Percentiles rank a stretch among this genome's conserved stretches.
Evolutionary conservation across 1,140 invertebrate species (phyloP).

Genomic region (Monochamus saltuarius): DNA sequence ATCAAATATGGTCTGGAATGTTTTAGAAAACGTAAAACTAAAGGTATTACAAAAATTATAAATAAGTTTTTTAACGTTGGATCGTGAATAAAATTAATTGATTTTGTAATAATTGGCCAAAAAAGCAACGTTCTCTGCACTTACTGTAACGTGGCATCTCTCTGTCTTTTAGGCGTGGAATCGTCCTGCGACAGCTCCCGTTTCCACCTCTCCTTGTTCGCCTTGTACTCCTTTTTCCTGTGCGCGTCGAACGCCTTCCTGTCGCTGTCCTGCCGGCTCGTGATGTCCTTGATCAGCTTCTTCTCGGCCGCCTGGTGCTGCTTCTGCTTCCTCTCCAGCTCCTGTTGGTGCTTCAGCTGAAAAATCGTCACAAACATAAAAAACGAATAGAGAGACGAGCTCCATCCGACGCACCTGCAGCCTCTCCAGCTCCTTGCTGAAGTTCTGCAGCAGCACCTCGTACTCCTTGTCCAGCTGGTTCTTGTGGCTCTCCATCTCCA

Average conservation of each 20-base stretch:
- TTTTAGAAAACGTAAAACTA: too few relatives aligned
- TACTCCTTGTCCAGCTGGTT: slow-evolving; percentile 95
- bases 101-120: too few relatives aligned
- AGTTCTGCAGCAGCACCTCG: slow-evolving; percentile 85
- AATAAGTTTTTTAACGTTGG: too few relatives aligned
- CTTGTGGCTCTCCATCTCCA: slow-evolving; percentile 97
- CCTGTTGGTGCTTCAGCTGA: slow-evolving; percentile 80
- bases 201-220: slow-evolving; percentile 96
- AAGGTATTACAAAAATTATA: too few relatives aligned
- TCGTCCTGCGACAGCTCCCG: slow-evolving; percentile 88
- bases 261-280: slow-evolving; percentile 85
- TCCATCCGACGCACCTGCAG: slow-evolving; percentile 59
- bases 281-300: slow-evolving; percentile 92
- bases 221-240: slow-evolving; percentile 97
- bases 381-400: background rate
- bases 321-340: slow-evolving; percentile 85
- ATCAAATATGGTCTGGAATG: too few relatives aligned
- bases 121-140: slow-evolving; percentile 35
- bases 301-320: slow-evolving; percentile 88
- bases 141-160: slow-evolving; percentile 85
- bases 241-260: slow-evolving; percentile 82
- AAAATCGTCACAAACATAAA: background rate
- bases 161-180: slow-evolving; percentile 87
- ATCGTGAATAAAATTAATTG: too few relatives aligned
- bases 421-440: slow-evolving; percentile 90